A percentile compares a stretch with the other conserved stretches of the same genome.
These are phyloP conservation scores for Callithrix jacchus DNA, from an alignment of 2,113 vertebrate species.

Conservation along the genomic window DNA sequence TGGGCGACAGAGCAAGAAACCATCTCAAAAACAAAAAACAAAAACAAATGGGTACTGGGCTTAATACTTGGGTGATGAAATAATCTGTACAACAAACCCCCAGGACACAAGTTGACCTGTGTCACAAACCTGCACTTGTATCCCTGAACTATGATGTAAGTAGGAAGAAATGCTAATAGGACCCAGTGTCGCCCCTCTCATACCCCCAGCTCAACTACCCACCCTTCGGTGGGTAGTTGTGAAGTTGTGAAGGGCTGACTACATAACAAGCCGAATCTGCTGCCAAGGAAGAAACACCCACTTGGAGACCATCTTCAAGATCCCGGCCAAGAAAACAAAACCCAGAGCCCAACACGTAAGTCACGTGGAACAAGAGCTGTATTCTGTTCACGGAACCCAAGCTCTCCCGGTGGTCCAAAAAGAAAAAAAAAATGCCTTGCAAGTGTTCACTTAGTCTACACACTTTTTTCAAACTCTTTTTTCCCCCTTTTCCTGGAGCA, in stretches of 20 bases:
- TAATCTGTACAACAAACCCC: too few species aligned
- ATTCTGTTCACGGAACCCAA: background rate
- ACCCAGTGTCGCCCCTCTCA: background rate
- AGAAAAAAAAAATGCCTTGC: background rate
- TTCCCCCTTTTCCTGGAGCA: too few species aligned
- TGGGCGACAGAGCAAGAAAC: too few species aligned
- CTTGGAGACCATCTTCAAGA: conserved; percentile 43
- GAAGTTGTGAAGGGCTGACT: background rate
- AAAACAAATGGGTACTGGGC: too few species aligned
- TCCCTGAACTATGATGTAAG: too few species aligned
- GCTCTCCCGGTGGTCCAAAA: background rate
- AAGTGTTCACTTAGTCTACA: background rate
- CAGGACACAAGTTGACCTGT: too few species aligned
- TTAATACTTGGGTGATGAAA: too few species aligned
- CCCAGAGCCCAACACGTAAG: background rate
- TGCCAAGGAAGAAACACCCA: conserved; percentile 35
- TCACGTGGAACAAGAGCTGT: background rate
- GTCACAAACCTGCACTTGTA: too few species aligned
- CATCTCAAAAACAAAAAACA: too few species aligned
- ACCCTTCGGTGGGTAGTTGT: background rate
- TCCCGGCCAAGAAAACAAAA: conserved; percentile 44
- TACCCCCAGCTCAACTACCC: background rate
- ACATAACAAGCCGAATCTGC: background rate
- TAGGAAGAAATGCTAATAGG: background rate
- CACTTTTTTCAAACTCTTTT: too few species aligned